phyloP scores from a whole-genome alignment of 2,113 vertebrate species.

The Diphyllodes magnificus region DNA sequence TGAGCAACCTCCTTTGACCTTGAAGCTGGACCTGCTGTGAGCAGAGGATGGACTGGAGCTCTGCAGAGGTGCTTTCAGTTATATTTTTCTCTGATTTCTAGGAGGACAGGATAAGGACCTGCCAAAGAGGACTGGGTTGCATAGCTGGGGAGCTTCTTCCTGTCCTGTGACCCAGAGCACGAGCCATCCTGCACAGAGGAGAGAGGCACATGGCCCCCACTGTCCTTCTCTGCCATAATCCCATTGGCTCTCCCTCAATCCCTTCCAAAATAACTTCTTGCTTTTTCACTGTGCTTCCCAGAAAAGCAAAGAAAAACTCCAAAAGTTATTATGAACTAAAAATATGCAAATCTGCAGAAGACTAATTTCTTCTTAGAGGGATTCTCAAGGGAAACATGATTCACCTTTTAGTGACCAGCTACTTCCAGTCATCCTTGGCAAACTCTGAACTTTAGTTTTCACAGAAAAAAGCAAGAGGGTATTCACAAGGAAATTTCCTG shows the following conservation, averaged over 20 bases:
- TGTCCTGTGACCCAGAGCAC: neutral
- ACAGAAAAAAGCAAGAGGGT: neutral
- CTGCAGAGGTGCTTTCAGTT: neutral
- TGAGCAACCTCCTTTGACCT: neutral
- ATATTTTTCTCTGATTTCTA: neutral
- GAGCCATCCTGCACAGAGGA: fast-evolving
- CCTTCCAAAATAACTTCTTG: neutral
- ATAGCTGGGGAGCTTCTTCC: neutral
- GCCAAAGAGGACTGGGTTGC: neutral
- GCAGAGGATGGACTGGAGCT: neutral
- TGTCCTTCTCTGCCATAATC: neutral
- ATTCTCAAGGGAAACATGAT: neutral
- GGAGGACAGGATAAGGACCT: neutral
- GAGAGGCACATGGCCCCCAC: neutral
- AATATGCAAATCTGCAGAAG: neutral
- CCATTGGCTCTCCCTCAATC: neutral
- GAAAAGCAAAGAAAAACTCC: neutral
- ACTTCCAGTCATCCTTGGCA: neutral
- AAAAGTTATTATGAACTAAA: neutral
- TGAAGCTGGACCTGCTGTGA: neutral
- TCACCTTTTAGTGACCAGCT: neutral
- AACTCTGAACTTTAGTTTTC: neutral
- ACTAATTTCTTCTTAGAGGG: neutral
- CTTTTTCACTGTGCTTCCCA: neutral
- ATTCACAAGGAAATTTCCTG: neutral